phyloP scores from a whole-genome alignment of 2,113 vertebrate genomes.

The Arvicanthis niloticus region DNA sequence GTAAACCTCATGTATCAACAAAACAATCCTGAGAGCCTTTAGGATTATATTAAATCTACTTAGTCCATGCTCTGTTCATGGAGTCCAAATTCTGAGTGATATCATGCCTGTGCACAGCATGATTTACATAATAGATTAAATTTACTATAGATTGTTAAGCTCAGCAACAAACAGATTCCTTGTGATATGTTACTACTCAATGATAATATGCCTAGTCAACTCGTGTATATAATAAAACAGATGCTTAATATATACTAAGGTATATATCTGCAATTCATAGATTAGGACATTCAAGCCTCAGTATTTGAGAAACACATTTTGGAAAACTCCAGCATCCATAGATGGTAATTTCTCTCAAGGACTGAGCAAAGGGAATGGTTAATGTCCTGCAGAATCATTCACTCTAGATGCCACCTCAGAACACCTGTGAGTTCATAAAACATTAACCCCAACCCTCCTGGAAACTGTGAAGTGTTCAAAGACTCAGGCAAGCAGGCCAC shows the following conservation, averaged over 20 bases:
- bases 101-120: rapidly evolving
- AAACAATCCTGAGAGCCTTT: neutral
- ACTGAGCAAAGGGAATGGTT: neutral
- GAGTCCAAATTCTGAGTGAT: neutral
- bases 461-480: neutral
- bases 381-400: neutral
- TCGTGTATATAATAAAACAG: neutral
- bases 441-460: rapidly evolving
- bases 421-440: neutral
- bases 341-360: neutral
- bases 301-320: neutral
- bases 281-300: too few relatives aligned
- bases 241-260: neutral
- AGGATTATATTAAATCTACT: neutral
- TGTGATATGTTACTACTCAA: neutral
- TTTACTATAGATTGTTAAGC: neutral
- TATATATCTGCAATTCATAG: neutral
- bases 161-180: neutral
- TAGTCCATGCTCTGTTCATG: neutral
- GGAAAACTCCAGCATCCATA: neutral
- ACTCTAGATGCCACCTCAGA: rapidly evolving
- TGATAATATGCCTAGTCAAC: too few relatives aligned
- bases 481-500: too few relatives aligned
- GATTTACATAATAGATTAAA: neutral
- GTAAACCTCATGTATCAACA: neutral